Conservation (phyloP, 2,888 invertebrate genomes). For the Drosophila setosimentum region DNA sequence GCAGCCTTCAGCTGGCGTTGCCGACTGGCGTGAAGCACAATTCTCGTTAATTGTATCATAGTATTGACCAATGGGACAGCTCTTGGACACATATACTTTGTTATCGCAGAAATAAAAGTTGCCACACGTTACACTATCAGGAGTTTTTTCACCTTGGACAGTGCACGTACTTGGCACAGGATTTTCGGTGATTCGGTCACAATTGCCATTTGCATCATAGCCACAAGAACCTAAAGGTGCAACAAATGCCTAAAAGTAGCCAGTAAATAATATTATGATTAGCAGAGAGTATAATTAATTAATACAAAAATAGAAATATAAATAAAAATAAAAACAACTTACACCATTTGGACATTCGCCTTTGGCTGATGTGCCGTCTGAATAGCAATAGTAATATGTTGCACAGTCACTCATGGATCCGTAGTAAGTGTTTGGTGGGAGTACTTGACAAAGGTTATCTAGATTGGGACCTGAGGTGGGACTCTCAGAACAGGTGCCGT, state of each 20-base stretch:
- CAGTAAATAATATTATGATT: not conserved
- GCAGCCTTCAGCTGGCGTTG: slow-evolving; percentile 35
- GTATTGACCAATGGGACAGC: slow-evolving; percentile 40
- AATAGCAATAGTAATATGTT: slow-evolving; percentile 37
- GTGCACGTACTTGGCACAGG: not conserved
- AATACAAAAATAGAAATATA: too few species aligned
- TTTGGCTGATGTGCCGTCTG: accelerated
- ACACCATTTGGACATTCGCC: not conserved
- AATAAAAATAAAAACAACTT: slow-evolving; percentile 9
- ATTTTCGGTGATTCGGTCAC: slow-evolving; percentile 28
- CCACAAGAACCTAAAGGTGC: not conserved
- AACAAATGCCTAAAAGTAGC: slow-evolving; percentile 35
- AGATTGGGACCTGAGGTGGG: not conserved
- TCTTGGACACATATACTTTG: not conserved
- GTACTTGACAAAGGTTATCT: slow-evolving; percentile 31
- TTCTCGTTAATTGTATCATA: accelerated
- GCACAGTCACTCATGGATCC: slow-evolving; percentile 21
- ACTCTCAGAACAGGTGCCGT: slow-evolving; percentile 27
- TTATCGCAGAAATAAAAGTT: slow-evolving; percentile 34
- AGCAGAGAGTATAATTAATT: not conserved
- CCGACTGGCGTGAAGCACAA: slow-evolving; percentile 28
- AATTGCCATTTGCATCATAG: slow-evolving; percentile 4
- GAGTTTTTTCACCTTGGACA: accelerated
- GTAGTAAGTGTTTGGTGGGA: slow-evolving; percentile 44
- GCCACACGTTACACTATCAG: slow-evolving; percentile 28